phyloP scores from a whole-genome alignment of 2,113 vertebrate genomes.

The Mobula hypostoma region DNA sequence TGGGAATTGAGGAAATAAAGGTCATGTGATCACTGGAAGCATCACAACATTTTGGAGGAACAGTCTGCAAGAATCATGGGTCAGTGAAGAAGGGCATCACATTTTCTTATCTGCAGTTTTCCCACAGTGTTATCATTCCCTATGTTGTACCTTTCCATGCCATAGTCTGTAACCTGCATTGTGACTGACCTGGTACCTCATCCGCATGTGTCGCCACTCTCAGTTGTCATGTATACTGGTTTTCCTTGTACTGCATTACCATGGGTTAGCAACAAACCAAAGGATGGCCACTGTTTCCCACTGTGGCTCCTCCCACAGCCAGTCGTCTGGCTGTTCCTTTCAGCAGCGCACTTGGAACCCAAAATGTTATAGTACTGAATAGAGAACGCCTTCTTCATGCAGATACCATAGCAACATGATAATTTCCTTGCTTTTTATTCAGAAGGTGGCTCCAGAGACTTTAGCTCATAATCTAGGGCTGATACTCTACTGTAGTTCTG shows the following conservation, averaged over 20 bases:
- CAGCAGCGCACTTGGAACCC: neutral
- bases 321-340: neutral
- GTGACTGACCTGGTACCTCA: neutral
- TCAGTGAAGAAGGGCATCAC: too few species aligned
- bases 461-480: neutral
- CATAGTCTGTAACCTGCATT: neutral
- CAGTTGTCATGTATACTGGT: neutral
- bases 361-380: neutral
- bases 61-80: too few species aligned
- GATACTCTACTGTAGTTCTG: neutral
- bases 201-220: neutral
- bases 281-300: neutral
- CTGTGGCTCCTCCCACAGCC: neutral
- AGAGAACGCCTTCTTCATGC: neutral
- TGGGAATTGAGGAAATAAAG: too few species aligned
- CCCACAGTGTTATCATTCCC: neutral
- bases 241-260: neutral
- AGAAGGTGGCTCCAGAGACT: neutral
- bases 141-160: neutral
- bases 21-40: too few species aligned
- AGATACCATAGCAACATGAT: neutral
- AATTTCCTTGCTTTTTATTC: too few species aligned
- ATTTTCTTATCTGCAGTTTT: neutral
- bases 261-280: neutral
- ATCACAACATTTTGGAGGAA: too few species aligned